A percentile compares a stretch with the other conserved stretches of the same genome.
These are phyloP conservation scores for Drosophila rellima DNA, from an alignment of 2,888 invertebrate genomes.

Conservation along the genomic window DNA sequence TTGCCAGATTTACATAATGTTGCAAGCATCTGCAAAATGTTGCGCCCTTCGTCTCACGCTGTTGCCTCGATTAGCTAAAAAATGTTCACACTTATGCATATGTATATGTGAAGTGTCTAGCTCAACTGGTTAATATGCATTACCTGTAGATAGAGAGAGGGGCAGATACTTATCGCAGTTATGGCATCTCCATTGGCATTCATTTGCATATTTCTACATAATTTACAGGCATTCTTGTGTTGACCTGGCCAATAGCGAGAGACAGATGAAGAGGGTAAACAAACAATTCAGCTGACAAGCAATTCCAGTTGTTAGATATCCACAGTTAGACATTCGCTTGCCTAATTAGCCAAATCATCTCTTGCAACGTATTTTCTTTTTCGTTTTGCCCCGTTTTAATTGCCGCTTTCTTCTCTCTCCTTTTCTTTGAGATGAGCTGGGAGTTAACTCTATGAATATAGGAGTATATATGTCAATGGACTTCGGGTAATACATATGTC, in stretches of 20 bases:
- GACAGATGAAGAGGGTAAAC: conserved; percentile 43
- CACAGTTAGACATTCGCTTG: conserved; percentile 49
- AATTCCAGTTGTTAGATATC: conserved; percentile 40
- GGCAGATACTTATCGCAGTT: conserved; percentile 63
- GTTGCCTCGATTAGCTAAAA: conserved; percentile 48
- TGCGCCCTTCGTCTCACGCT: conserved; percentile 27
- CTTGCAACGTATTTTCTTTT: conserved; percentile 19
- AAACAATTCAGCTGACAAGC: conserved; percentile 58
- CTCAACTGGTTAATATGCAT: conserved; percentile 60
- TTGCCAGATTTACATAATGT: conserved; percentile 44
- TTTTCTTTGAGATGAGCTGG: background rate
- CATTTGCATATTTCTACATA: conserved; percentile 77
- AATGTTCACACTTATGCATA: conserved; percentile 59
- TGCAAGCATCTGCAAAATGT: conserved; percentile 22
- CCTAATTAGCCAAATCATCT: conserved; percentile 77
- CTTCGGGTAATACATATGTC: conserved; percentile 65
- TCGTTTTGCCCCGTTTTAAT: conserved; percentile 68
- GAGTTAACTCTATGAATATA: conserved; percentile 19
- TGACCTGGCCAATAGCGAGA: conserved; percentile 18
- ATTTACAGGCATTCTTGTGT: conserved; percentile 62
- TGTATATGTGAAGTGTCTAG: conserved; percentile 41
- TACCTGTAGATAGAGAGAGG: conserved; percentile 26
- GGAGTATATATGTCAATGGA: conserved; percentile 61
- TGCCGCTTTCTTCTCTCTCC: conserved; percentile 64
- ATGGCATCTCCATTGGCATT: conserved; percentile 55